Evolutionary conservation across 2,113 vertebrate genomes (phyloP).

Genomic region (Mesocricetus auratus): DNA sequence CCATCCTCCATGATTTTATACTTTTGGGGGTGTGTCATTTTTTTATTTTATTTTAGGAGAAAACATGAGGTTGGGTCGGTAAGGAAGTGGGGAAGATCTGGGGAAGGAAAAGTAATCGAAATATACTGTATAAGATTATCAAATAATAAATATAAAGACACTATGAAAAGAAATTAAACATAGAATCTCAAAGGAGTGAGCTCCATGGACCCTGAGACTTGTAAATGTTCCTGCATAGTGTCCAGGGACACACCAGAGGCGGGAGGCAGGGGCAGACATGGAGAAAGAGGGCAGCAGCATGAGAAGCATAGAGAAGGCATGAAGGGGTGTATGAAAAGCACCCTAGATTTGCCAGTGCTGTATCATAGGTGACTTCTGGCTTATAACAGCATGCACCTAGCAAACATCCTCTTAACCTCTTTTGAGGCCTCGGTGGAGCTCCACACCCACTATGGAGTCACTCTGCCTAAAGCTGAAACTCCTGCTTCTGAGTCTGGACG

Average conservation of each 20-base stretch:
- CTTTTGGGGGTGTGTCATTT: not conserved
- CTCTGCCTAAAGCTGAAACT: not conserved
- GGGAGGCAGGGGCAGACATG: too few species aligned
- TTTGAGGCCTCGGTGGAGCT: not conserved
- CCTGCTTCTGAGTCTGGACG: not conserved
- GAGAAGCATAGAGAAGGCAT: not conserved
- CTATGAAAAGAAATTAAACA: not conserved
- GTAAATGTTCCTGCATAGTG: not conserved
- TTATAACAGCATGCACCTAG: not conserved
- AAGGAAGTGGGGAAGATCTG: not conserved
- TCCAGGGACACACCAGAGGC: not conserved
- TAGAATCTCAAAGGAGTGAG: not conserved
- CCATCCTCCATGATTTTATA: not conserved
- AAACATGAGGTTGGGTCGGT: not conserved
- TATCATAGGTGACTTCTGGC: not conserved
- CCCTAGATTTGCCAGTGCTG: not conserved
- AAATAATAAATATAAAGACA: not conserved
- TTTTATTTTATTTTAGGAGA: not conserved
- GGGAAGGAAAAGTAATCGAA: not conserved
- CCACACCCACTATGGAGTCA: not conserved
- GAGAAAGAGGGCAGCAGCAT: not conserved
- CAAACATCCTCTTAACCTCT: not conserved
- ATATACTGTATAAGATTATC: not conserved
- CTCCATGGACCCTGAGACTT: not conserved
- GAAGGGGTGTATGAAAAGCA: accelerated